phyloP scores from a whole-genome alignment of 2,888 invertebrate genomes.

The Trachelus iudaicus region DNA sequence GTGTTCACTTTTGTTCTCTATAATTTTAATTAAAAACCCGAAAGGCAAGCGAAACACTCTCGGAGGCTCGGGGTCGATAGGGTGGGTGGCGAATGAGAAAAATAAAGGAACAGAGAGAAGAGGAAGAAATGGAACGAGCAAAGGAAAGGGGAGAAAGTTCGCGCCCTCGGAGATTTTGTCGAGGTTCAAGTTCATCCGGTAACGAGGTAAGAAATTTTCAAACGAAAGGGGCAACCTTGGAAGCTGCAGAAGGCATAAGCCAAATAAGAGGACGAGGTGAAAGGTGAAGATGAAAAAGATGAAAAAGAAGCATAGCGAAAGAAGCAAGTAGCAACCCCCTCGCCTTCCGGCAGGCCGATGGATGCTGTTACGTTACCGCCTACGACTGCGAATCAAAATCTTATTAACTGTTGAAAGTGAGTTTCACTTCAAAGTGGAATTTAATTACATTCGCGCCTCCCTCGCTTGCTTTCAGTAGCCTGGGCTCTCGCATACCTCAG shows the following conservation, averaged over 20 bases:
- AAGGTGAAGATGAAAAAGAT: not conserved
- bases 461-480: conserved; percentile 33
- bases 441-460: conserved; percentile 51
- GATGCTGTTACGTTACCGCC: conserved; percentile 40
- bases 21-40: conserved; percentile 51
- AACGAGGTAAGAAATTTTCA: not conserved
- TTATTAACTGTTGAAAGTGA: conserved; percentile 55
- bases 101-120: not conserved
- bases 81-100: not conserved
- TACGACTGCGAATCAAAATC: conserved; percentile 50
- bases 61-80: not conserved
- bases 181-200: not conserved
- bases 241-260: conserved; percentile 11
- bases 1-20: conserved; percentile 33
- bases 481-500: conserved; percentile 18
- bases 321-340: conserved; percentile 4
- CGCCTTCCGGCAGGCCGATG: conserved; percentile 8
- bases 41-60: conserved; percentile 39
- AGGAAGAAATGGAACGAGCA: not conserved
- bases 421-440: conserved; percentile 55
- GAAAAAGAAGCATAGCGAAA: conserved; percentile 4
- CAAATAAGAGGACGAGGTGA: not conserved
- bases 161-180: not conserved
- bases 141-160: not conserved
- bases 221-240: conserved; percentile 5